A percentile compares a stretch with the other conserved stretches of the same genome.
phyloP scores from a whole-genome alignment of 2,113 vertebrate species.

The Oenanthe oenanthe region DNA sequence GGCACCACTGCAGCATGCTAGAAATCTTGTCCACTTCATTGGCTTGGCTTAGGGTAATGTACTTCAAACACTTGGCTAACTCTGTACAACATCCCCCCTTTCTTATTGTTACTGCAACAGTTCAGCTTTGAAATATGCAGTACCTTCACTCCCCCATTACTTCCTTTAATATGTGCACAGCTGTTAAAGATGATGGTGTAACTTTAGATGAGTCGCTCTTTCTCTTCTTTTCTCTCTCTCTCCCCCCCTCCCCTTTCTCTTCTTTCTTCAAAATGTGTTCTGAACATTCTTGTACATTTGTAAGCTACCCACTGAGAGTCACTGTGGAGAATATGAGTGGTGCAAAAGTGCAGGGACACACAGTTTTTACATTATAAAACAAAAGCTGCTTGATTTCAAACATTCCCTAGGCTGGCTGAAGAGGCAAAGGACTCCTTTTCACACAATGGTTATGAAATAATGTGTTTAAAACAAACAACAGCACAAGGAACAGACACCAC shows the following conservation, averaged over 20 bases:
- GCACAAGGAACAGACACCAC: neutral
- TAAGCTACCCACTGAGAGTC: slow-evolving; percentile 57
- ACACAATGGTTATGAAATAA: neutral
- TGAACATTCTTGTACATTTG: slow-evolving; percentile 54
- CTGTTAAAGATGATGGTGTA: slow-evolving; percentile 72
- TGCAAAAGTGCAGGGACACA: slow-evolving; percentile 49
- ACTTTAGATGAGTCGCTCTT: slow-evolving; percentile 48
- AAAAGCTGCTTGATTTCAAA: neutral
- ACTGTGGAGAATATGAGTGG: slow-evolving; percentile 24
- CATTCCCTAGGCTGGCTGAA: neutral
- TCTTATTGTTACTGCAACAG: slow-evolving; percentile 74
- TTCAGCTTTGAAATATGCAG: slow-evolving; percentile 83
- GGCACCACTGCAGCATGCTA: slow-evolving; percentile 88
- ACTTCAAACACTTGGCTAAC: slow-evolving; percentile 90
- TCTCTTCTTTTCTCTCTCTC: neutral
- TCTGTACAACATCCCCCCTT: slow-evolving; percentile 75
- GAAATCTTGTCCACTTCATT: slow-evolving; percentile 92
- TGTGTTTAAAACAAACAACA: neutral
- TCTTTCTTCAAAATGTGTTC: slow-evolving; percentile 47
- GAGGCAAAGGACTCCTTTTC: neutral
- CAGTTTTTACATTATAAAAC: slow-evolving; percentile 24
- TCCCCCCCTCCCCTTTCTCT: neutral
- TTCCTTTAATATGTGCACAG: slow-evolving; percentile 74
- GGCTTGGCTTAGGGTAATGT: slow-evolving; percentile 85
- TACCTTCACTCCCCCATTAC: slow-evolving; percentile 80